Evolutionary conservation across 92 coral and sea anemone species (phyloP), one percentile per base, ranked within the genome.

Genomic region (Palythoa grandis): DNA sequence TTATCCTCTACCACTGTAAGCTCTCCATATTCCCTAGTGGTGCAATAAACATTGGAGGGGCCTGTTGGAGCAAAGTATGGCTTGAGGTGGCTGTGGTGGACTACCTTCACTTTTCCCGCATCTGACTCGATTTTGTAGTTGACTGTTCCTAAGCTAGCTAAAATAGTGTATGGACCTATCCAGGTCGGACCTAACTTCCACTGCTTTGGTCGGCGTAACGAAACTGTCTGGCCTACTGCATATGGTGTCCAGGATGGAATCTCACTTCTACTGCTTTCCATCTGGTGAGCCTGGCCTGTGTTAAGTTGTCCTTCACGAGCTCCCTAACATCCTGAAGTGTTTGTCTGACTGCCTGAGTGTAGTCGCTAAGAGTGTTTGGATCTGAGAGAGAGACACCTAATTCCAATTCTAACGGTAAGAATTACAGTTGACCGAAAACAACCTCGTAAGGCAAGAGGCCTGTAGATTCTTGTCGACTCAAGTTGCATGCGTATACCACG

Each of bases 361-460:
- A 88, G 7, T 88, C 83, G 23, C 75, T 89, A 74, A 40, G 66
- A 25, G 87, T 86, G 77, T 50, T 74, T 24, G 89, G 89, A 24
- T 86, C 66, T 7, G 89, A 57, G 20, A 86, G 53, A 5, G 85
- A 83, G 67, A 88, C 20, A 38, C 93, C 89, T 66, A 87, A 72
- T 82, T 88, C 89, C 66, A 91, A 47, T n/a, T 85, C 91, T 56
- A 91, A 76, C 11, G 83, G 88, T 37, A 91, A 43, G 25, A 90
- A 37, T 15, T 90, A 78, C 16, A 63, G 24, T 50, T 17, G 80
- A 24, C 88, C 89, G 58, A n/a, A n/a, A n/a, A n/a, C n/a, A n/a
- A n/a, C n/a, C n/a, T n/a, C n/a, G n/a, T n/a, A n/a, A n/a, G n/a
- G 80, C 84, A 37, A 76, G 93, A 90, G 29, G n/a, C 84, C 83